Conservation (phyloP, 1,140 invertebrate genomes). For the Melitaea cinxia region DNA sequence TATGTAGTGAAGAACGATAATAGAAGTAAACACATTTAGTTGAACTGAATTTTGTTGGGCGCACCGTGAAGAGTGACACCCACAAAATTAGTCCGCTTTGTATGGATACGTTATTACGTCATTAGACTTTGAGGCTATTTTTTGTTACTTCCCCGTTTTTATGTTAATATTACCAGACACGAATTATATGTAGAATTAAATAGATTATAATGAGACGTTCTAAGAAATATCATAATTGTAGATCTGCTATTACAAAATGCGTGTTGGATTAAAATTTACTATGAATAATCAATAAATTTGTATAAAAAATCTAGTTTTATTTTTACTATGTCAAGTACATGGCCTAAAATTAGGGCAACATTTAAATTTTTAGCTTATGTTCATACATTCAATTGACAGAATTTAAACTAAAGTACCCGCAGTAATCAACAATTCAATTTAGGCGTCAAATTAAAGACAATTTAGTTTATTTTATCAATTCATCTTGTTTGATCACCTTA, state of each 20-base stretch:
- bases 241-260: neutral
- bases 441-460: slow-evolving; percentile 8
- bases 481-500: slow-evolving; percentile 6
- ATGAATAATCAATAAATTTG: neutral
- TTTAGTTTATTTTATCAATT: slow-evolving; percentile 7
- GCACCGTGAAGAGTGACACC: slow-evolving; percentile 30
- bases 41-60: slow-evolving; percentile 2
- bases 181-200: slow-evolving; percentile 22
- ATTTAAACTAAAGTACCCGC: slow-evolving; percentile 1
- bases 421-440: neutral
- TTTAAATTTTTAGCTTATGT: too few relatives aligned
- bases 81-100: slow-evolving; percentile 32
- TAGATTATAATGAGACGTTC: slow-evolving; percentile 8
- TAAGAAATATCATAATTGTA: slow-evolving; percentile 16
- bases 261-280: neutral
- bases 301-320: too few relatives aligned
- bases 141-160: slow-evolving; percentile 16
- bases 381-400: too few relatives aligned
- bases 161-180: slow-evolving; percentile 7
- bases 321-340: too few relatives aligned
- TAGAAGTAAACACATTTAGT: neutral
- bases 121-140: slow-evolving; percentile 29
- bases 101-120: slow-evolving; percentile 29
- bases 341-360: too few relatives aligned
- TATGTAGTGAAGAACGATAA: neutral